Base-by-base conservation (phyloP, 2,113 vertebrate genomes). In the Aphyosemion australe region DNA sequence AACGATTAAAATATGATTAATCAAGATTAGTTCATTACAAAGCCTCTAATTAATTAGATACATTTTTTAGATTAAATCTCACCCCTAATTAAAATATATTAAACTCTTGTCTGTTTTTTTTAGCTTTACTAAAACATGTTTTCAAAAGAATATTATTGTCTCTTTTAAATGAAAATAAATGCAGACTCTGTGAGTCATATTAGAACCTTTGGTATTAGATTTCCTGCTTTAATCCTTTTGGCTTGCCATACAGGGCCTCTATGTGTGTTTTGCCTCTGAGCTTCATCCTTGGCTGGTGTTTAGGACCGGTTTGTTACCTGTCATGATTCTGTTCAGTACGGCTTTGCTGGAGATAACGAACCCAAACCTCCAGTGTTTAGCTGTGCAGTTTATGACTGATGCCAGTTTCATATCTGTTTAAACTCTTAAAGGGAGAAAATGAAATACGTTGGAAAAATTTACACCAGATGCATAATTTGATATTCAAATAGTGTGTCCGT, bases 401-500 rank as follows among this genome's bases (percentile, higher is more conserved):
- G 18, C 8, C 7, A 51, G n/a, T 52, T 19, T 57, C 34, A 52
- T 21, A 49, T 46, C 42, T 14, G 18, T 56, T 56, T 52, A 58
- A 61, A 52, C 37, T 41, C 39, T 46, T 63, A 26, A 65, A 57
- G 26, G 39, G 42, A 19, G 39, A 10, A 37, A 61, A 47, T 18
- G 12, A 51, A 34, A 15, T 52, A 18, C 53, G 55, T 8, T 42
- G 2, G 50, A n/a, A 56, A 34, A 43, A 54, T 0, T 3, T 31
- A 19, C 34, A 37, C 12, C 69, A 73, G 60, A 59, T 82, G 16
- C 51, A 48, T 56, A 58, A 65, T 72, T 69, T 69, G 34, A 64
- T 72, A 72, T 79, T 78, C 50, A 54, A 68, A 78, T 72, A 53
- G 53, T 58, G 58, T 52, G 18, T 72, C 43, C 34, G 12, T 62